Base-by-base conservation (phyloP, 2,888 invertebrate genomes). In the Scaptomyza polygonia region DNA sequence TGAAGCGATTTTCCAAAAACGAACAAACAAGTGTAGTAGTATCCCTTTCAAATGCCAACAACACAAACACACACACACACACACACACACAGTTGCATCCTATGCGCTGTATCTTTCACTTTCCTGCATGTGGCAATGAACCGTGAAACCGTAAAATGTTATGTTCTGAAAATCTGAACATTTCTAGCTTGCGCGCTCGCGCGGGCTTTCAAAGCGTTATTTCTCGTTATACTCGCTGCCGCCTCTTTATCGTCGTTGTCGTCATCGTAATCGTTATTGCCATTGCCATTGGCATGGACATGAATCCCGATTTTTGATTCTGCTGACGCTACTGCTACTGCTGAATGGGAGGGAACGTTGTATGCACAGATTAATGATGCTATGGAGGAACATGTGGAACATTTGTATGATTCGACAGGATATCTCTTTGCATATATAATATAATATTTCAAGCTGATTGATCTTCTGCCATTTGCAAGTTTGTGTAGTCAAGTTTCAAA, bases 111-210 rank as follows among this genome's bases (percentile, higher is more conserved):
- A 84, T 82, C 78, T 82, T 84, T 82, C 87, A 82, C 82, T 82
- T 86, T 86, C 80, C 86, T 86, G 86, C 80, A 83, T 79, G 83
- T 54, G 86, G 83, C 84, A 85, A 84, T 85, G 84, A 88, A 87
- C 88, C 89, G 88, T 85, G 83, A 85, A 85, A 88, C 89, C 88
- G 88, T 85, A 88, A 88, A 85, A 85, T 85, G 88, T 85, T 88
- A 86, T 88, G 80, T 88, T 86, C 89, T 69, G 80, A 87, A 84
- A 84, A 84, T 88, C 89, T 87, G 83, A 86, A 88, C 25, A 88
- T 85, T 87, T 87, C 86, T 77, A 88, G 83, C 39, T 16, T 14
- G 14, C 7, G 34, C n/a, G 34, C 89, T 16, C 8, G 14, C 7
- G 34, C n/a, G 34, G 88, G 83, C 79, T 86, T 79, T 81, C 88